phyloP scores from a whole-genome alignment of 2,113 vertebrate species.

The Ceuthmochares aereus region DNA sequence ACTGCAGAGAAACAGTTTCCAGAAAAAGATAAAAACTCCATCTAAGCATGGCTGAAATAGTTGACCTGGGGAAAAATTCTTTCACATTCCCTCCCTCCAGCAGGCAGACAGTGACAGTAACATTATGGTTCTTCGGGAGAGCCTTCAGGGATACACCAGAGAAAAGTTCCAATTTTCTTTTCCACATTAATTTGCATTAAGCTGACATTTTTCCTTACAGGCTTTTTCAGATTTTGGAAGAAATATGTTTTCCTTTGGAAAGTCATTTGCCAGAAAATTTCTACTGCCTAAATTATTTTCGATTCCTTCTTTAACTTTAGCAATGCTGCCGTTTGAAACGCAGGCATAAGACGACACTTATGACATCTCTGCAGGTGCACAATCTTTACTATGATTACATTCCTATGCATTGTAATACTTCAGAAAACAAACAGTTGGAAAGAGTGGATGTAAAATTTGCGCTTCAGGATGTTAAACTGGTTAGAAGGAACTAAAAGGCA shows the following conservation, averaged over 20 bases:
- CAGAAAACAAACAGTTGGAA: neutral
- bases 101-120: neutral
- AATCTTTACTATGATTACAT: neutral
- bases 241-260: neutral
- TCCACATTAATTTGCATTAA: neutral
- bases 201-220: neutral
- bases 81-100: neutral
- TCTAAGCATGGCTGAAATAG: neutral
- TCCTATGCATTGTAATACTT: neutral
- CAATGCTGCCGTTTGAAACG: neutral
- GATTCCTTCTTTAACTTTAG: neutral
- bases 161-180: neutral
- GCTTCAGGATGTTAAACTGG: neutral
- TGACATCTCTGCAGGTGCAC: neutral
- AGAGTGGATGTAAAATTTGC: neutral
- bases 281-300: neutral
- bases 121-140: neutral
- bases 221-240: neutral
- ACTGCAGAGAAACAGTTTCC: neutral
- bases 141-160: neutral
- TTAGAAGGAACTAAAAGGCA: neutral
- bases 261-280: neutral
- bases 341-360: neutral
- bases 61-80: neutral
- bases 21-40: neutral